Percentiles rank a stretch among this genome's conserved stretches.
Conservation (phyloP, 2,797 vertebrate species). For the Odontamblyopus rebecca region DNA sequence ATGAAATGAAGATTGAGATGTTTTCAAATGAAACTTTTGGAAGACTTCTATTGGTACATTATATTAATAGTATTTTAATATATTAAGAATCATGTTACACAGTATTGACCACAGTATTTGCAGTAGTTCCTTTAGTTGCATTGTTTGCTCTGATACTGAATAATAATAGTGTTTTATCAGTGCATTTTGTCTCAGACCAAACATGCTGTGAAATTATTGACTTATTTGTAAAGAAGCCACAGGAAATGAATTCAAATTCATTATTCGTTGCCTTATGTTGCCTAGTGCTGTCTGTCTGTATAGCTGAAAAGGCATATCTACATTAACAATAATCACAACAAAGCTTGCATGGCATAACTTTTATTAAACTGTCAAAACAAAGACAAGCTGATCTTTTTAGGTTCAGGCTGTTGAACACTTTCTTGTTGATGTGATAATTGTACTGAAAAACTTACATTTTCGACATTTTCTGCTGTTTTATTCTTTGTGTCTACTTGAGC, state of each 20-base stretch:
- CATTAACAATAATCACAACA: background rate
- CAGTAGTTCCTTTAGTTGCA: slow-evolving; percentile 27
- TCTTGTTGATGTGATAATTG: background rate
- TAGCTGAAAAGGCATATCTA: background rate
- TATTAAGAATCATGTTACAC: background rate
- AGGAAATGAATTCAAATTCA: slow-evolving; percentile 35
- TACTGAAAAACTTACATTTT: too few species aligned
- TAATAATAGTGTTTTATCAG: slow-evolving; percentile 18
- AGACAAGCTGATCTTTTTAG: background rate
- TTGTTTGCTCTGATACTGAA: slow-evolving; percentile 16
- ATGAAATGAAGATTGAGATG: slow-evolving; percentile 39
- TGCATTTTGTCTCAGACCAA: slow-evolving; percentile 18
- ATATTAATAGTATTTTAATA: background rate
- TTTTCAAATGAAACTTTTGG: slow-evolving; percentile 24
- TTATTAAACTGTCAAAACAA: background rate
- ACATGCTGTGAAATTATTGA: slow-evolving; percentile 27
- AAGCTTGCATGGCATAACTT: too few species aligned
- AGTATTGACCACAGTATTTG: slow-evolving; percentile 15
- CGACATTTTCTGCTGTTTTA: too few species aligned
- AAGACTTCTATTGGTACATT: background rate
- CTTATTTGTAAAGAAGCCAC: slow-evolving; percentile 23
- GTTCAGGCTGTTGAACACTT: background rate
- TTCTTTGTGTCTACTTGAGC: too few species aligned
- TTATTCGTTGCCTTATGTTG: slow-evolving; percentile 10
- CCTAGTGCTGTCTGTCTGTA: background rate